Evolutionary conservation across 2,888 invertebrate genomes (phyloP), one percentile per base, ranked within the genome.

Genomic region (Ischnus inquisitorius): DNA sequence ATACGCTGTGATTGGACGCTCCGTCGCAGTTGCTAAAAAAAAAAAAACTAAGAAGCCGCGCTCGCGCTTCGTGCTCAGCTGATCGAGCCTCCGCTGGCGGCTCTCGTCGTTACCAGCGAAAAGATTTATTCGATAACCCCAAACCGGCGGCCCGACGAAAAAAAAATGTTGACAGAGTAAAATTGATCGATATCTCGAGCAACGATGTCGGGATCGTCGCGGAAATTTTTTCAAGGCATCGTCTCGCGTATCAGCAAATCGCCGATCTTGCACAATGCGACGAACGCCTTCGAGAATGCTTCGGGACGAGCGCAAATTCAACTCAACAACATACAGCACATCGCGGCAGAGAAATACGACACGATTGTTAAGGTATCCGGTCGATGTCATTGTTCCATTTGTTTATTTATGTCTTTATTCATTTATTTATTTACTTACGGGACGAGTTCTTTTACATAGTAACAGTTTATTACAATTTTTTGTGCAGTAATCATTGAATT

Each of bases 351-450:
- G 77, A 92, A 92, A 79, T 93, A 90, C 75, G 87, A 88, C 69
- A 87, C 88, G 67, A 82, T 93, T 71, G 87, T 89, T 1, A 92
- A 92, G 91, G 92, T 93, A 88, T 22, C 22, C 22, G 14, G 14
- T 57, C 41, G 10, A 3, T 22, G 25, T 64, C 19, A 14, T 4
- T 48, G 12, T 34, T 12, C 4, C 10, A 22, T 46, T 62, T 25
- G n/a, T n/a, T n/a, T n/a, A n/a, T n/a, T n/a, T n/a, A n/a, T n/a
- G n/a, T n/a, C n/a, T n/a, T n/a, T n/a, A n/a, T n/a, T n/a, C n/a
- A n/a, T n/a, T n/a, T n/a, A n/a, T n/a, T n/a, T n/a, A n/a, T n/a
- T n/a, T n/a, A n/a, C n/a, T n/a, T n/a, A n/a, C n/a, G n/a, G n/a
- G n/a, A n/a, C n/a, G n/a, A n/a, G n/a, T n/a, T n/a, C n/a, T n/a